phyloP scores from a whole-genome alignment of 1,140 invertebrate species.

The Triops longicaudatus region DNA sequence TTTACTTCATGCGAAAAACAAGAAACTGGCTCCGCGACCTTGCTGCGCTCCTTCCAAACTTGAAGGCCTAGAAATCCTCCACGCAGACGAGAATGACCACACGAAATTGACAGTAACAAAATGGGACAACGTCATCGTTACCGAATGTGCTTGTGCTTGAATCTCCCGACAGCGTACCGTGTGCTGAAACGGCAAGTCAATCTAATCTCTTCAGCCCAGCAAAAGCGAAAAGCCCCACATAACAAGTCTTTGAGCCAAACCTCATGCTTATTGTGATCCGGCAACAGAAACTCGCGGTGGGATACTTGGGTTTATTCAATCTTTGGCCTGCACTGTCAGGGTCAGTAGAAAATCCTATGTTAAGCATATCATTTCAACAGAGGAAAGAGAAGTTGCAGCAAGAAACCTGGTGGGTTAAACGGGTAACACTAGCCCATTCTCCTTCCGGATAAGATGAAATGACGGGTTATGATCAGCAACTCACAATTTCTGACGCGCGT shows the following conservation, averaged over 20 bases:
- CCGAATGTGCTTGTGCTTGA: slow-evolving; percentile 63
- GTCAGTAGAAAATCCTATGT: not conserved
- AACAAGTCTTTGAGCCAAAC: not conserved
- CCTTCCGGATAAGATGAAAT: not conserved
- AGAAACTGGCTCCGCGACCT: slow-evolving; percentile 47
- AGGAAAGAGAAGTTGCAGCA: not conserved
- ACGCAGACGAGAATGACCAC: slow-evolving; percentile 52
- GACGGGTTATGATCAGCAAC: not conserved
- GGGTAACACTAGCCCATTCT: not conserved
- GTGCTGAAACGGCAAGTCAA: not conserved
- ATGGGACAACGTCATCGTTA: slow-evolving; percentile 61
- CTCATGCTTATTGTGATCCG: not conserved
- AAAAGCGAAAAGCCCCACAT: not conserved
- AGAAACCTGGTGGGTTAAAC: not conserved
- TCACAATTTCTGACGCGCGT: not conserved
- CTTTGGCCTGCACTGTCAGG: not conserved
- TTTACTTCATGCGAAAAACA: slow-evolving; percentile 41
- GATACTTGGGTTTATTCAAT: no score
- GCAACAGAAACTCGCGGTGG: not conserved
- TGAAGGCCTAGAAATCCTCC: slow-evolving; percentile 55
- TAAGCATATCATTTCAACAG: slow-evolving; percentile 12
- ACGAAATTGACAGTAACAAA: slow-evolving; percentile 56
- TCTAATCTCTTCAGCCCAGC: not conserved
- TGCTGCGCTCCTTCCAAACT: slow-evolving; percentile 64
- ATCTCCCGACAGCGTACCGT: not conserved